A percentile compares a stretch with the other conserved stretches of the same genome.
These are phyloP conservation scores for Rhipidura dahli DNA, from an alignment of 2,113 vertebrate genomes.

Conservation along the genomic window DNA sequence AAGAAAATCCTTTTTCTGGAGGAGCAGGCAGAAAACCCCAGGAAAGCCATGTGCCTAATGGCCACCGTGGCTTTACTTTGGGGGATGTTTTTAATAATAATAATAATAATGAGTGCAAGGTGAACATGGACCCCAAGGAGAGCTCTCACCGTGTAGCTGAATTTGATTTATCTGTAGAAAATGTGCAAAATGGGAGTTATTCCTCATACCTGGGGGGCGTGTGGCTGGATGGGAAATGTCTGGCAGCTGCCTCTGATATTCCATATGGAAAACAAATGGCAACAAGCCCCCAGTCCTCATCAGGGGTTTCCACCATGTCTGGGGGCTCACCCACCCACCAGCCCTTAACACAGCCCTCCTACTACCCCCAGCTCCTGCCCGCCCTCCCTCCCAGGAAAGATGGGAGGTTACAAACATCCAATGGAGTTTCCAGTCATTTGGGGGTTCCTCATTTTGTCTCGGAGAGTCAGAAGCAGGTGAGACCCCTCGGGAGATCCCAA, in stretches of 20 bases:
- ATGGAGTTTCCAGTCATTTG: neutral
- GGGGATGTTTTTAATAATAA: neutral
- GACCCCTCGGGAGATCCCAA: neutral
- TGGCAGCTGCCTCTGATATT: neutral
- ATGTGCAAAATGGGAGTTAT: neutral
- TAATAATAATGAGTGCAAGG: neutral
- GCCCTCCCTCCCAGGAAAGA: neutral
- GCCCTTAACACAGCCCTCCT: neutral
- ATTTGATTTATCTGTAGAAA: neutral
- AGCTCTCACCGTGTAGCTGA: neutral
- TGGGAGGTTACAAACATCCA: neutral
- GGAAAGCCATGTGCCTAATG: neutral
- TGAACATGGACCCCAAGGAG: neutral
- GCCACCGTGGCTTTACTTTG: neutral
- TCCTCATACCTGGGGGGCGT: neutral
- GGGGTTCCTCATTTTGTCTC: neutral
- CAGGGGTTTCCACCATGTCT: neutral
- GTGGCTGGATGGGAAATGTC: slow-evolving; percentile 35
- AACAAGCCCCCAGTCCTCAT: neutral
- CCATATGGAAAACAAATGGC: neutral
- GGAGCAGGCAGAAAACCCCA: neutral
- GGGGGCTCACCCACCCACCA: slow-evolving; percentile 5
- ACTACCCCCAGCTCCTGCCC: neutral
- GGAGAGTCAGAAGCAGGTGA: neutral
- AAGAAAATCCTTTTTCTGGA: slow-evolving; percentile 11